Conservation (phyloP, 2,888 invertebrate species). For the Sceliomorpha sp. region DNA sequence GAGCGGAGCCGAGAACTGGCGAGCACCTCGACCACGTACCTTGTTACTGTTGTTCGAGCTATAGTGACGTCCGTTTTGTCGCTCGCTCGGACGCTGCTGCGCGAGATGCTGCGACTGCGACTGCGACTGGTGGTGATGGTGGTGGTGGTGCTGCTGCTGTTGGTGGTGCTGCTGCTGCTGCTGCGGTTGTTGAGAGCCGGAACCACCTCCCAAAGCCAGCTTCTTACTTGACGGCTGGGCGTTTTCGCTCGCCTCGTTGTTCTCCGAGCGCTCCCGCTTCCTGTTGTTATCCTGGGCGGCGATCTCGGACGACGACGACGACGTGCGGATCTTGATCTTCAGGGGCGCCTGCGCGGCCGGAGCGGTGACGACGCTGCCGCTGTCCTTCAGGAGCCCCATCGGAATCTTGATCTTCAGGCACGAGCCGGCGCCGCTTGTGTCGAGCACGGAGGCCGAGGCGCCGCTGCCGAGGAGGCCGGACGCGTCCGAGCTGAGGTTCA, state of each 20-base stretch:
- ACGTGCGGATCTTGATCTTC: constrained; percentile 91
- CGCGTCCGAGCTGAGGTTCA: constrained; percentile 75
- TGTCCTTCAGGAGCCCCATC: constrained; percentile 85
- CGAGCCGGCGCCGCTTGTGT: no score
- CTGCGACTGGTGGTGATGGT: constrained; percentile 63
- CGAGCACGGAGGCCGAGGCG: constrained; percentile 36
- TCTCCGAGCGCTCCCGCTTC: constrained; percentile 77
- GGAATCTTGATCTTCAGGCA: constrained; percentile 91
- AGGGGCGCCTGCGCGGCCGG: constrained; percentile 76
- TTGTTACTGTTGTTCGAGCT: constrained; percentile 75
- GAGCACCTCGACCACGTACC: constrained; percentile 77
- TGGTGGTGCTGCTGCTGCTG: constrained; percentile 38
- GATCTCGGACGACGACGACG: constrained; percentile 81
- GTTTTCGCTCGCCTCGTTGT: constrained; percentile 69
- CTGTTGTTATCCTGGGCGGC: constrained; percentile 66
- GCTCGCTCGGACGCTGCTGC: constrained; percentile 67
- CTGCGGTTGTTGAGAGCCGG: constrained; percentile 44
- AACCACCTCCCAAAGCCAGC: constrained; percentile 71
- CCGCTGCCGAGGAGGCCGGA: constrained; percentile 51
- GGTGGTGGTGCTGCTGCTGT: constrained; percentile 52
- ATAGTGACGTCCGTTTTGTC: constrained; percentile 78
- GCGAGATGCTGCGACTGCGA: constrained; percentile 41
- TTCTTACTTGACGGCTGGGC: constrained; percentile 68
- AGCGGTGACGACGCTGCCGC: constrained; percentile 73
- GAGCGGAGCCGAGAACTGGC: constrained; percentile 65